Evolutionary conservation across 2,113 vertebrate species (phyloP), one percentile per base, ranked within the genome.

Genomic region (Stegostoma tigrinum): DNA sequence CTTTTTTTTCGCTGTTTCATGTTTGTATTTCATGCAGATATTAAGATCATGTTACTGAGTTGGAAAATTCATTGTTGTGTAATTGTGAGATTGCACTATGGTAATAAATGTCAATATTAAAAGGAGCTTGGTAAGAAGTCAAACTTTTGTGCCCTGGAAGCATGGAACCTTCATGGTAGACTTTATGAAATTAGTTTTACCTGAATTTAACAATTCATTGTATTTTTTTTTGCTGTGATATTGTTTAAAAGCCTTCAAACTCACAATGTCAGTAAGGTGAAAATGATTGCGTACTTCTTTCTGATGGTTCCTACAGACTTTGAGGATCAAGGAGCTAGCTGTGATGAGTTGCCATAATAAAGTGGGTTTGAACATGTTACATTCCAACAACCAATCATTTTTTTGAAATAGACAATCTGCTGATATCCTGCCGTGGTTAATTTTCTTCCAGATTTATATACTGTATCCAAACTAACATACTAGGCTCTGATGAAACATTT

Each of bases 391-490:
- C 67, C 94, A 95, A 45, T 45, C 45, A 75, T 95, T 95, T 95
- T 61, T 95, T 48, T 70, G 68, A 95, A 95, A 72, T 72, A 95
- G 94, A 95, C 94, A 95, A 95, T 95, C 94, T 68, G 52, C 67
- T 95, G 94, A 95, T 95, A 95, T 27, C 94, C 68, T 72, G 94
- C 42, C 67, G 52, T 52, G 15, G 42, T 95, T 95, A 72, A 95
- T 72, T 95, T 95, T 48, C 94, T 95, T 95, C 94, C 94, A 95
- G 94, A 95, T 95, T 95, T 95, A 70, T 95, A 95, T 75, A 95
- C 94, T 52, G 94, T 75, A 95, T 48, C 94, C 38, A 70, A 94
- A 94, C 93, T 94, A 48, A 95, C 6, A 42, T 52, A 48, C 94
- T 95, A 68, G 94, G 12, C 72, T 95, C 42, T 95, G 68, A 68